Evolutionary conservation across 2,888 invertebrate genomes (phyloP).

Genomic region (Rambutsinella grinnellia): DNA sequence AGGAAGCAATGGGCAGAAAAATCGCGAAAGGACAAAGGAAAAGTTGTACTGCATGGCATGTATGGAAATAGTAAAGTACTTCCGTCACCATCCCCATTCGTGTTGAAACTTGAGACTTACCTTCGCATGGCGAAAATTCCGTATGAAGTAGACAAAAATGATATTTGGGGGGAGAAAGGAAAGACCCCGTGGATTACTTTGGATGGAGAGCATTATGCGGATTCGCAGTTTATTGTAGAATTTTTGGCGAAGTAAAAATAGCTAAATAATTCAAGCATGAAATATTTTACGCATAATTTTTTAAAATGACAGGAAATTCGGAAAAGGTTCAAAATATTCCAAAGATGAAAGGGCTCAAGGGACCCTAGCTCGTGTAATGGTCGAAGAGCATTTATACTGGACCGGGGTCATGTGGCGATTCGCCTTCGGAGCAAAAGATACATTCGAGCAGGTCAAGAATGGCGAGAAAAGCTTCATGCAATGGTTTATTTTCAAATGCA

Average conservation of each 20-base stretch:
- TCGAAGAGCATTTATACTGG: conserved; percentile 50
- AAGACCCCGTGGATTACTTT: conserved; percentile 59
- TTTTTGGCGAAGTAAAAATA: conserved; percentile 40
- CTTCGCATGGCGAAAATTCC: conserved; percentile 69
- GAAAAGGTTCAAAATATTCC: too few species aligned
- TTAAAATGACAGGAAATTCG: conserved; percentile 20
- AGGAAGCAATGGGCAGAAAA: conserved; percentile 30
- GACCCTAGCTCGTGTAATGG: conserved; percentile 13
- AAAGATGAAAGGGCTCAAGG: conserved; percentile 23
- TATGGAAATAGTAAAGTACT: conserved; percentile 66
- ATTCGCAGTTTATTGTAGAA: conserved; percentile 53
- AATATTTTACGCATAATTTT: too few species aligned
- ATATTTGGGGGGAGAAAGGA: conserved; percentile 55
- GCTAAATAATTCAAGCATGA: conserved; percentile 1
- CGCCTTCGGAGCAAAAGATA: conserved; percentile 23
- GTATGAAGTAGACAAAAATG: conserved; percentile 66
- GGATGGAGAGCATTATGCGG: conserved; percentile 49
- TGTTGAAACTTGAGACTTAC: conserved; percentile 70
- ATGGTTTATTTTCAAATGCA: conserved; percentile 23
- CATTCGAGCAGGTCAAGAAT: conserved; percentile 8
- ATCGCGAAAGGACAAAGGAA: conserved; percentile 25
- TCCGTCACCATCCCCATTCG: conserved; percentile 69
- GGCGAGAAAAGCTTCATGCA: conserved; percentile 2
- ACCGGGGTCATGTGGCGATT: conserved; percentile 45
- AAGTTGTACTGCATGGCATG: conserved; percentile 51